Percentiles rank a stretch among this genome's conserved stretches.
phyloP scores from a whole-genome alignment of 2,888 invertebrate species.

The Brassicogethes aeneus region DNA sequence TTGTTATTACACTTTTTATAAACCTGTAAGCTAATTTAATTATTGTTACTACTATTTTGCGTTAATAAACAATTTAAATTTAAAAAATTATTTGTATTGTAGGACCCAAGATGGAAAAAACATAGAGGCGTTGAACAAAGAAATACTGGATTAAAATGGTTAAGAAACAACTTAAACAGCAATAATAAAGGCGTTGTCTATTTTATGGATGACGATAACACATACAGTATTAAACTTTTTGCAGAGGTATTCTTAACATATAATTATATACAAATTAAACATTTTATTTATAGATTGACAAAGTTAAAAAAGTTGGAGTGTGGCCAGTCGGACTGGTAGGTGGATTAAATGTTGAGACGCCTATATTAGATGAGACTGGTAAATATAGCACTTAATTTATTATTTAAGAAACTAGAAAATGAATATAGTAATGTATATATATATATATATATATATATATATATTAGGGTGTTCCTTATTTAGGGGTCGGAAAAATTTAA shows the following conservation, averaged over 20 bases:
- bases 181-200: slow-evolving; percentile 69
- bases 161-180: slow-evolving; percentile 53
- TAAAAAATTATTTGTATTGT: slow-evolving; percentile 1
- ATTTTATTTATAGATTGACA: slow-evolving; percentile 57
- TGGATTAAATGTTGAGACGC: slow-evolving; percentile 86
- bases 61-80: too few species aligned
- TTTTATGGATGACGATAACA: slow-evolving; percentile 97
- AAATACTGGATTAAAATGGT: slow-evolving; percentile 78
- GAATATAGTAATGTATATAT: too few species aligned
- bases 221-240: slow-evolving; percentile 83
- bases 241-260: slow-evolving; percentile 55
- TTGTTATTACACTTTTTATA: too few species aligned
- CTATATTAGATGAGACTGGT: slow-evolving; percentile 54
- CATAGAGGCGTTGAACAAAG: slow-evolving; percentile 88
- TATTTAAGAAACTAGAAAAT: too few species aligned
- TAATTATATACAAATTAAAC: background rate
- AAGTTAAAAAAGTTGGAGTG: slow-evolving; percentile 76
- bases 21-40: too few species aligned
- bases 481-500: too few species aligned
- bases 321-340: slow-evolving; percentile 97
- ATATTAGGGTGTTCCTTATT: too few species aligned
- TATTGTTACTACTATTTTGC: too few species aligned
- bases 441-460: too few species aligned
- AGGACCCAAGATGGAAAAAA: slow-evolving; percentile 62
- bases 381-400: too few species aligned